Evolutionary conservation across 2,797 vertebrate genomes (phyloP).

Genomic region (Macroramphosus scolopax): DNA sequence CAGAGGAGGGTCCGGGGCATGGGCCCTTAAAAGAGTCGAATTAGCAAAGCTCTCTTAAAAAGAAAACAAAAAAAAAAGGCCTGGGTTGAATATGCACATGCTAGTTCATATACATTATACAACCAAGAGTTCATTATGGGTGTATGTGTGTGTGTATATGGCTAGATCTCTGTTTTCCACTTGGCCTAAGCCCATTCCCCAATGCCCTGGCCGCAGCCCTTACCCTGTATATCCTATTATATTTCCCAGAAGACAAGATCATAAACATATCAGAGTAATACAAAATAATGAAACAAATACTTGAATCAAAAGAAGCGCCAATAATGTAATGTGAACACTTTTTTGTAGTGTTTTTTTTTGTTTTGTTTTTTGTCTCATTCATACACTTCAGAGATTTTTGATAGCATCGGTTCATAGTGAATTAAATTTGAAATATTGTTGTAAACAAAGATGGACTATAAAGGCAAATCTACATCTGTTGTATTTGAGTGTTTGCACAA

Average conservation of each 20-base stretch:
- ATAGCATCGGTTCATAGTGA: slow-evolving; percentile 74
- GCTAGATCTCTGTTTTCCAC: slow-evolving; percentile 66
- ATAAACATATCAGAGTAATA: slow-evolving; percentile 85
- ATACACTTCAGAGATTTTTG: slow-evolving; percentile 86
- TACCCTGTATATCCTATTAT: too few species aligned
- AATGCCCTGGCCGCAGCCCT: slow-evolving; percentile 42
- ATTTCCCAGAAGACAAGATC: slow-evolving; percentile 77
- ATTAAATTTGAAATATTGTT: slow-evolving; percentile 67
- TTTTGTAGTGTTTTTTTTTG: slow-evolving; percentile 79
- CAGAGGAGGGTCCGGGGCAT: slow-evolving; percentile 48
- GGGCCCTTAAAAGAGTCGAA: slow-evolving; percentile 39
- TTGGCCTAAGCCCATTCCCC: slow-evolving; percentile 16
- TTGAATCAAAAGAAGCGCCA: slow-evolving; percentile 96
- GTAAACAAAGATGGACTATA: slow-evolving; percentile 60
- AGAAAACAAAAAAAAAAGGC: slow-evolving; percentile 40
- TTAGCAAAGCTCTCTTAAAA: slow-evolving; percentile 52
- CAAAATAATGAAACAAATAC: slow-evolving; percentile 95
- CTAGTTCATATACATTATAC: slow-evolving; percentile 72
- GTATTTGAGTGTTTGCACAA: slow-evolving; percentile 81
- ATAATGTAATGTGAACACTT: slow-evolving; percentile 97
- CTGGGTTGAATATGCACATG: slow-evolving; percentile 80
- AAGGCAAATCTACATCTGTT: slow-evolving; percentile 70
- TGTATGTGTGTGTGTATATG: slow-evolving; percentile 56
- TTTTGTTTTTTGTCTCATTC: slow-evolving; percentile 79
- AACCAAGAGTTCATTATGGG: slow-evolving; percentile 46